Evolutionary conservation across 2,888 invertebrate genomes (phyloP).

Genomic region (Gonocerus acuteangulatus): DNA sequence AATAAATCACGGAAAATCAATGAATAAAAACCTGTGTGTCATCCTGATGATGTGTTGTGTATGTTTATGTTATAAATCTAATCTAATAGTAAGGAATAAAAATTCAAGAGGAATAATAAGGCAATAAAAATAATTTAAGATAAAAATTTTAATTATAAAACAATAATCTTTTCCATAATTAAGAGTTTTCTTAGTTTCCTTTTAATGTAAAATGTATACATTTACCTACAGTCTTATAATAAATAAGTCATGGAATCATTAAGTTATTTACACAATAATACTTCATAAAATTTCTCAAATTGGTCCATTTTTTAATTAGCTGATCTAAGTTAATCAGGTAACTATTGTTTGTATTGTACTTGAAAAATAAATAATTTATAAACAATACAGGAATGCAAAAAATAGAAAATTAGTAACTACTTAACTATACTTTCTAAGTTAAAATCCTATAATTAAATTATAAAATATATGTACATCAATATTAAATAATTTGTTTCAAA

Average conservation of each 20-base stretch:
- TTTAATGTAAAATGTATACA: constrained; percentile 1
- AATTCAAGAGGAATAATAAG: no score
- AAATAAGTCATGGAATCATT: constrained; percentile 23
- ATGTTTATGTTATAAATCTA: no score
- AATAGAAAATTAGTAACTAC: background rate
- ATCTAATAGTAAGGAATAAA: no score
- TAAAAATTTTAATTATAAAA: constrained; percentile 24
- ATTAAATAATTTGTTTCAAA: constrained; percentile 11
- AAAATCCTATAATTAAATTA: background rate
- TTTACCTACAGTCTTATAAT: constrained; percentile 27
- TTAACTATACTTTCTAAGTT: background rate
- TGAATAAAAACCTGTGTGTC: no score
- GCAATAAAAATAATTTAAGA: background rate
- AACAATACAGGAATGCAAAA: background rate
- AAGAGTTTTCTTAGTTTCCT: background rate
- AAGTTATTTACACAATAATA: constrained; percentile 18
- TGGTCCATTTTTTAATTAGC: constrained; percentile 15
- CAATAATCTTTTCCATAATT: constrained; percentile 12
- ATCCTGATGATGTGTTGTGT: no score
- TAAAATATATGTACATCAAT: constrained; percentile 12
- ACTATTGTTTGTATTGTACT: constrained; percentile 28
- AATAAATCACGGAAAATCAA: no score
- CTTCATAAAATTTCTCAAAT: constrained; percentile 8
- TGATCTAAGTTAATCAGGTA: constrained; percentile 23
- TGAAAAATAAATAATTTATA: background rate